phyloP scores from a whole-genome alignment of 2,797 vertebrate species.

The Pseudochirops cupreus region DNA sequence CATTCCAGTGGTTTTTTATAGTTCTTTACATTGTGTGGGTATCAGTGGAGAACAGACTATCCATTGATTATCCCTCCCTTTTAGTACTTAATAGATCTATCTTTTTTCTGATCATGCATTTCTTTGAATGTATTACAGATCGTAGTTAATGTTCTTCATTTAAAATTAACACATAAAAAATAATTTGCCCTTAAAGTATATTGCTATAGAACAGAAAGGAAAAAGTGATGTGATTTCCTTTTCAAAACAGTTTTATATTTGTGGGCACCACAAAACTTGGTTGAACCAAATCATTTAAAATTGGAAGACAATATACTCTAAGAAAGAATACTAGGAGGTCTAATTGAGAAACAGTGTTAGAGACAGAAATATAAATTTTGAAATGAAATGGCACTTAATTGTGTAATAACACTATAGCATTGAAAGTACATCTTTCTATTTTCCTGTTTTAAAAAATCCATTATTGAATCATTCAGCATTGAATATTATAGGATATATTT shows the following conservation, averaged over 20 bases:
- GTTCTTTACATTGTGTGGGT: background rate
- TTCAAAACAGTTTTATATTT: background rate
- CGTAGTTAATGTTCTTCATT: background rate
- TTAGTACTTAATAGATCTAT: background rate
- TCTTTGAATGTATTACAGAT: background rate
- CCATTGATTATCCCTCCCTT: background rate
- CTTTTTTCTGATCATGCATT: background rate
- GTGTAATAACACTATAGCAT: background rate
- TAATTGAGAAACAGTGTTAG: background rate
- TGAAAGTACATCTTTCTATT: background rate
- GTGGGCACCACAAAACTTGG: background rate
- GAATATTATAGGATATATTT: background rate
- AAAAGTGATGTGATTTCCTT: background rate
- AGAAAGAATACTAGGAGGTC: background rate
- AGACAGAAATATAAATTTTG: background rate
- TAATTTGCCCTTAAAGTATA: background rate
- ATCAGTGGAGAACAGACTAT: background rate
- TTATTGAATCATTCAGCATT: background rate
- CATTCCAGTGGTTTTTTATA: background rate
- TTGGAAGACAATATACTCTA: background rate
- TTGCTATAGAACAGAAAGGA: background rate
- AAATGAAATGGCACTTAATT: background rate
- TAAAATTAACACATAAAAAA: background rate
- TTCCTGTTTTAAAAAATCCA: conserved; percentile 6
- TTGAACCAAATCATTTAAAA: background rate